Percentiles rank a stretch among this genome's conserved stretches.
These are phyloP conservation scores for Pluvialis apricaria DNA, from an alignment of 2,113 vertebrate species.

Conservation along the genomic window DNA sequence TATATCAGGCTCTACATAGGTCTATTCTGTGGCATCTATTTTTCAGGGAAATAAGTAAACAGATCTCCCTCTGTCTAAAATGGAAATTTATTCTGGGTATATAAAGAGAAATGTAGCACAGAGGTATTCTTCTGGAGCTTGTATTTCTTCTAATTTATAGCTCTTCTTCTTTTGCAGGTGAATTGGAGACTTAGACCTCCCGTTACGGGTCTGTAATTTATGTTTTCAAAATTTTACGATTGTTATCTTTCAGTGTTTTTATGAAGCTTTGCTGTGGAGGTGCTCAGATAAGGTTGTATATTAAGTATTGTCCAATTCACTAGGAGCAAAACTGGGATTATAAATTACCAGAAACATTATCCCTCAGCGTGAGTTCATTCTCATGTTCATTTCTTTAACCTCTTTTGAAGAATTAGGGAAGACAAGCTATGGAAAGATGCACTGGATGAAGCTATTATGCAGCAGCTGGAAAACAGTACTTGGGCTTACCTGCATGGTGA, in stretches of 20 bases:
- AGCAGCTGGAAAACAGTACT: background rate
- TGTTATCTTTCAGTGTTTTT: conserved; percentile 28
- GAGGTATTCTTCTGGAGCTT: background rate
- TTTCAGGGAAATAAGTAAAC: conserved; percentile 31
- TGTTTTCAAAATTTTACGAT: background rate
- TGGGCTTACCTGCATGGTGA: background rate
- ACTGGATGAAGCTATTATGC: background rate
- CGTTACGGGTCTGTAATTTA: conserved; percentile 31
- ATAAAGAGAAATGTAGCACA: conserved; percentile 22
- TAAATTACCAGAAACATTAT: background rate
- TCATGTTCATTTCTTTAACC: background rate
- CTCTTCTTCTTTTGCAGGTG: background rate
- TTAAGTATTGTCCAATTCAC: conserved; percentile 2
- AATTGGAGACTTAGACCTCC: background rate
- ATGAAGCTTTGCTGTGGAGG: background rate
- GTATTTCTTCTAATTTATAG: conserved; percentile 46
- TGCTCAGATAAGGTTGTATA: conserved; percentile 6
- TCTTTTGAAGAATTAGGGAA: background rate
- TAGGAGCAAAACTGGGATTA: background rate
- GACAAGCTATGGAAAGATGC: background rate
- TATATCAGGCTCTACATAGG: background rate
- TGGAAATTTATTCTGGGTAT: conserved; percentile 30
- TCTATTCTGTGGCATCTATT: background rate
- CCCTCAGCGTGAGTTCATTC: background rate
- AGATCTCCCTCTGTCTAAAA: background rate